Percentiles rank a stretch among this genome's conserved stretches.
Evolutionary conservation across 2,797 vertebrate species (phyloP).

Genomic region (Chelon auratus): DNA sequence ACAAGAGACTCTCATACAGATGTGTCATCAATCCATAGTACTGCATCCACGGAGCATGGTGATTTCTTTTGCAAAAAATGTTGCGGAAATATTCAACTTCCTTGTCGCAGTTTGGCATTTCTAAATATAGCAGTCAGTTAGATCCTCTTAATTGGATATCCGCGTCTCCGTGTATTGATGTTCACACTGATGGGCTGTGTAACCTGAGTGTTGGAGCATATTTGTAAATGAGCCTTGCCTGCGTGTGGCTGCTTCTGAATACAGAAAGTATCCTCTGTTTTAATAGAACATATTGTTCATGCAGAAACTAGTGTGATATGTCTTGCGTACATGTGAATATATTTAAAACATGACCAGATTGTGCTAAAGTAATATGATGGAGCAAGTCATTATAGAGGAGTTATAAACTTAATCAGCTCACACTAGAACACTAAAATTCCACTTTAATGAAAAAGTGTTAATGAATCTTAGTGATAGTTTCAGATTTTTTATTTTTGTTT

Average conservation of each 20-base stretch:
- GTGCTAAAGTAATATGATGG: no score
- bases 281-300: not conserved
- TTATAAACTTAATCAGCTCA: not conserved
- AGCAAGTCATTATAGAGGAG: not conserved
- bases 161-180: slow-evolving; percentile 32
- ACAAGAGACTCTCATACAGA: slow-evolving; percentile 35
- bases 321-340: not conserved
- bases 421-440: no score
- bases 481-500: not conserved
- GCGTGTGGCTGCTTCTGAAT: not conserved
- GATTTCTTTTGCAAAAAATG: slow-evolving; percentile 15
- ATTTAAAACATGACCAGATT: not conserved
- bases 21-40: slow-evolving; percentile 43
- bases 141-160: slow-evolving; percentile 28
- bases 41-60: slow-evolving; percentile 16
- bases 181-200: slow-evolving; percentile 16
- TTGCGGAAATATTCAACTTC: slow-evolving; percentile 29
- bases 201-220: not conserved
- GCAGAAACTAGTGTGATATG: not conserved
- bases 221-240: slow-evolving; percentile 9
- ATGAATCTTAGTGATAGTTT: not conserved
- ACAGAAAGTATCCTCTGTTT: not conserved
- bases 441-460: not conserved
- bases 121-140: slow-evolving; percentile 42
- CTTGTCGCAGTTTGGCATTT: slow-evolving; percentile 16